Conservation (phyloP, 2,888 invertebrate genomes). For the Alentia gelatinosa region DNA sequence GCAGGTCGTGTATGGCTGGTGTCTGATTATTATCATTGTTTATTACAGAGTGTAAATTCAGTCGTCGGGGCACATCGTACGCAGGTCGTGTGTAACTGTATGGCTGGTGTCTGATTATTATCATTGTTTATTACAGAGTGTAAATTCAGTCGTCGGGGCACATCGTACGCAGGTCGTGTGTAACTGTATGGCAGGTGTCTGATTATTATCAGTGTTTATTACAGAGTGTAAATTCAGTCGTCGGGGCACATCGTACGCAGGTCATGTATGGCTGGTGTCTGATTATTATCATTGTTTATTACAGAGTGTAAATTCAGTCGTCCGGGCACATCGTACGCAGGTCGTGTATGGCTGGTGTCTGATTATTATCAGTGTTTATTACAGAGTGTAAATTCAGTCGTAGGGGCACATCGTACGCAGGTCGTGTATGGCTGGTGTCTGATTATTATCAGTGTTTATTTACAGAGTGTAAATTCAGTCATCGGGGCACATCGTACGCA, state of each 20-base stretch:
- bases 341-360: neutral
- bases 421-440: neutral
- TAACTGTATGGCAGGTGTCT: no score
- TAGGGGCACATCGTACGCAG: neutral
- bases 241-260: neutral
- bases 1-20: no score
- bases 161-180: no score
- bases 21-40: no score
- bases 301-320: conserved; percentile 40
- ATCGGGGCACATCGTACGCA: neutral
- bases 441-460: neutral
- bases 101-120: no score
- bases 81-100: no score
- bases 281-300: neutral
- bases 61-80: no score
- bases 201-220: neutral
- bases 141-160: no score
- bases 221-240: neutral
- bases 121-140: neutral
- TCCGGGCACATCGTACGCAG: neutral
- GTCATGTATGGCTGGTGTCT: neutral
- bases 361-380: neutral
- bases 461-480: neutral
- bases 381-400: conserved; percentile 27
- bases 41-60: no score